Conservation (phyloP, 1,140 invertebrate genomes). For the Macrobrachium nipponense region DNA sequence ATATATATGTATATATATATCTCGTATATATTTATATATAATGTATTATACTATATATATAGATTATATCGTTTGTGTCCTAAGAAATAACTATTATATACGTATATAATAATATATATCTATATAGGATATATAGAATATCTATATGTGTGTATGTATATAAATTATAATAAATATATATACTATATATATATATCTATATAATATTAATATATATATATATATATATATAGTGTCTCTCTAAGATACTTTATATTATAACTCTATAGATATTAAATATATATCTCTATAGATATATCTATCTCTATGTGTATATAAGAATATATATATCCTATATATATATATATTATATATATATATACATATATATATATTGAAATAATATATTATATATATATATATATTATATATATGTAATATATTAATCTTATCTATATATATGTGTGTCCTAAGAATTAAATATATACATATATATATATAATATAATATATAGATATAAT, state of each 20-base stretch:
- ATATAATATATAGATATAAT: not conserved
- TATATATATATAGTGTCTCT: constrained; percentile 36
- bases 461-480: constrained; percentile 24
- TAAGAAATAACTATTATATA: too few relatives aligned
- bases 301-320: constrained; percentile 20
- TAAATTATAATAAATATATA: too few relatives aligned
- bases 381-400: constrained; percentile 31
- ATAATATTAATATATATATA: too few relatives aligned
- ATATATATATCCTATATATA: not conserved
- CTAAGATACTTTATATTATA: too few relatives aligned
- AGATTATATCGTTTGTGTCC: too few relatives aligned
- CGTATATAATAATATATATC: constrained; percentile 20
- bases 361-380: constrained; percentile 33
- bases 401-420: constrained; percentile 31
- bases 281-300: constrained; percentile 35
- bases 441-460: not conserved
- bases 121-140: not conserved
- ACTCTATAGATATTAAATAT: constrained; percentile 33
- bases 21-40: too few relatives aligned
- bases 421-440: constrained; percentile 15
- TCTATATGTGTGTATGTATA: not conserved
- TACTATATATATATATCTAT: constrained; percentile 40
- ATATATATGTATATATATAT: not conserved
- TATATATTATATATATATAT: constrained; percentile 33
- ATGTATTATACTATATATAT: constrained; percentile 37